These are phyloP conservation scores for Xanthostigma xanthostigma DNA, from an alignment of 2,888 invertebrate species.

Conservation along the genomic window DNA sequence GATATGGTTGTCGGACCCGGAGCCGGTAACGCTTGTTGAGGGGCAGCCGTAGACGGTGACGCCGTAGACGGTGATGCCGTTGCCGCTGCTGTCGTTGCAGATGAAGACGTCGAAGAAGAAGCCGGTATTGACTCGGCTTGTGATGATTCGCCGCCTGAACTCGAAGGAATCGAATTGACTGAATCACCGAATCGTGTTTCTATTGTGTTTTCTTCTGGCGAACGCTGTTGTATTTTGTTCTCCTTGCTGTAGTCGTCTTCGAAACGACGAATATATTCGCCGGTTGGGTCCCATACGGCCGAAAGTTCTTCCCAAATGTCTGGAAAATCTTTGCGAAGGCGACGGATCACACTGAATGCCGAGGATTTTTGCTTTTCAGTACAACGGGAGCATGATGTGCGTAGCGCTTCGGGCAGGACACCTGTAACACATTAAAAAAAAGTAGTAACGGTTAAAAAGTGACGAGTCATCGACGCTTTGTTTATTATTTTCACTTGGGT, in stretches of 20 bases:
- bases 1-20: background rate
- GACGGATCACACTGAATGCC: conserved; percentile 47
- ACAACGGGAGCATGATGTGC: conserved; percentile 49
- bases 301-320: conserved; percentile 49
- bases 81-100: conserved; percentile 4
- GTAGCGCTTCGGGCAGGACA: conserved; percentile 53
- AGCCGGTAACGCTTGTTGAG: background rate
- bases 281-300: conserved; percentile 53
- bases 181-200: background rate
- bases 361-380: conserved; percentile 48
- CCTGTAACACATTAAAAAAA: conserved; percentile 30
- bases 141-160: too few relatives aligned
- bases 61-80: background rate
- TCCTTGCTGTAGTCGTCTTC: conserved; percentile 17
- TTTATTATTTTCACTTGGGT: too few relatives aligned
- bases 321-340: conserved; percentile 47
- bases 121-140: background rate
- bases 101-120: conserved; percentile 5
- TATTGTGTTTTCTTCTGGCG: background rate
- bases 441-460: conserved; percentile 10
- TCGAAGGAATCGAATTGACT: background rate
- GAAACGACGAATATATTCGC: conserved; percentile 37
- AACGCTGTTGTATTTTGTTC: background rate
- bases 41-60: background rate
- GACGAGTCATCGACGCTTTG: too few relatives aligned